These are phyloP conservation scores for Mythimna ferrago DNA, from an alignment of 2,888 invertebrate species.

Conservation along the genomic window DNA sequence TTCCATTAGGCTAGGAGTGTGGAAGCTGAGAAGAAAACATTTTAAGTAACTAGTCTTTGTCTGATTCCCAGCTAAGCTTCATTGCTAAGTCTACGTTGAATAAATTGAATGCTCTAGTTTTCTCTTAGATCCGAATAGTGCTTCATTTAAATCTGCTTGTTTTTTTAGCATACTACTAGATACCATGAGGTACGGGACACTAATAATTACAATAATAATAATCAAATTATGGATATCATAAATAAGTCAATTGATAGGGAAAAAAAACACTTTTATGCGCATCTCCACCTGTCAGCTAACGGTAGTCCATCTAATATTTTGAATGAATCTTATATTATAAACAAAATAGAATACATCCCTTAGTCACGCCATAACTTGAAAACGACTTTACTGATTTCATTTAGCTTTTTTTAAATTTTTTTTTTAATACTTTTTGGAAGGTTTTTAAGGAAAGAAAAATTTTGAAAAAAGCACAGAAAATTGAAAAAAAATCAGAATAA, in stretches of 20 bases:
- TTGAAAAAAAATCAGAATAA: too few species aligned
- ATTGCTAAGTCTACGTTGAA: constrained; percentile 14
- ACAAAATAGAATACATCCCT: too few species aligned
- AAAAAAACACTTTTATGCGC: not conserved
- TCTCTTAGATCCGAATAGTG: not conserved
- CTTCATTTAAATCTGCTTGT: not conserved
- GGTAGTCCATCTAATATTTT: not conserved
- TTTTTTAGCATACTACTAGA: not conserved
- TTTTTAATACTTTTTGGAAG: too few species aligned
- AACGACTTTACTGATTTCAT: too few species aligned
- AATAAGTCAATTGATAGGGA: not conserved
- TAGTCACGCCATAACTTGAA: too few species aligned
- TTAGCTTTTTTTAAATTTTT: too few species aligned
- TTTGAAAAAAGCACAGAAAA: too few species aligned
- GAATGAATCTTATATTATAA: not conserved
- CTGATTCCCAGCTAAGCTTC: constrained; percentile 10
- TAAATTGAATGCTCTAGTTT: constrained; percentile 16
- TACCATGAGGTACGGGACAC: not conserved
- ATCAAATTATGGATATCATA: not conserved
- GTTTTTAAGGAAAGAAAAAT: too few species aligned
- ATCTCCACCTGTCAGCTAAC: too few species aligned
- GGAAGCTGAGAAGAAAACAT: not conserved
- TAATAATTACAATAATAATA: not conserved
- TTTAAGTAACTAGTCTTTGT: constrained; percentile 31
- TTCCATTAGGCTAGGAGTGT: constrained; percentile 10